Base-by-base conservation (phyloP, 2,113 vertebrate species). In the Odobenus rosmarus region DNA sequence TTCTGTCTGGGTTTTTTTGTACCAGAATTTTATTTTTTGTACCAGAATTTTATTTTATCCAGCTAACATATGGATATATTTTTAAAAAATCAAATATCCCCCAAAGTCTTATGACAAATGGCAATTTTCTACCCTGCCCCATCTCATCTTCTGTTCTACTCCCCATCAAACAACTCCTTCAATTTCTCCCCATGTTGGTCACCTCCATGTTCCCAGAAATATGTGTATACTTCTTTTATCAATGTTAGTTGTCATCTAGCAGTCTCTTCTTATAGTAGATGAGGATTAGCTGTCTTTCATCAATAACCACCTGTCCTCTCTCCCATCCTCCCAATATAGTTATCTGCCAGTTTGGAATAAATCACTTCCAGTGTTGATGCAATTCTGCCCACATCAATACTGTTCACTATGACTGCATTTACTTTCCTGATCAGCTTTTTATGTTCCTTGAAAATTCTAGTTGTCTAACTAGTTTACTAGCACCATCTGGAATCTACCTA, bases 71-170 rank as follows among this genome's bases (percentile, higher is more conserved):
- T 4, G 14, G 12, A 33, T 62, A 23, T 18, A 4, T 72, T 49
- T 85, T 93, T 81, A 4, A 74, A 90, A 88, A 95, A 36, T 77
- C 21, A 93, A 93, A 62, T 64, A 64, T 33, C 53, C 74, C 57
- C 49, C 81, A 59, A 88, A 83, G 57, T 9, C 24, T 88, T 88
- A 64, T 16, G 14, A 90, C 19, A 83, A 42, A 72, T 16, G 77
- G 12, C 21, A 84, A 7, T 64, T 67, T 46, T 77, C 61, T 51
- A 46, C 26, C 33, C 19, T 67, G 53, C 7, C 16, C 4, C n/a
- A 59, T 12, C 21, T 23, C 8, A 26, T 55, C 62, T 76, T 77
- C 42, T 13, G 12, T 69, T 46, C 18, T 69, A 61, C 18, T 39
- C 28, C n/a, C 23, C 36, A 28, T 21, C 74, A 33, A 42, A 83